Conservation (phyloP, 2,888 invertebrate genomes). For the Globia sparganii region DNA sequence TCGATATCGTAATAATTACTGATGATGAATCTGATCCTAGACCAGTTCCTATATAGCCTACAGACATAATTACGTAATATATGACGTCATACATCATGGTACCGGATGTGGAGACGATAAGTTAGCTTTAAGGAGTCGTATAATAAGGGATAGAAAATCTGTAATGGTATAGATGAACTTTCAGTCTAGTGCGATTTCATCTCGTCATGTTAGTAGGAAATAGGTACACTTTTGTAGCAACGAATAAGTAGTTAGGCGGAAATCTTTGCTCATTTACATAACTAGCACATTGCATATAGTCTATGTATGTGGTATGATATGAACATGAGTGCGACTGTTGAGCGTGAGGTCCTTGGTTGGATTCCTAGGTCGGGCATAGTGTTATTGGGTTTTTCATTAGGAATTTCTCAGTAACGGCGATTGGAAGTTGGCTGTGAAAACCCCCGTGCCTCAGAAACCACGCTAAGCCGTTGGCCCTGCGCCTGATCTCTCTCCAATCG, state of each 20-base stretch:
- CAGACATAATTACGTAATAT: constrained; percentile 41
- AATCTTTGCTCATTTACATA: background rate
- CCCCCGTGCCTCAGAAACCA: too few species aligned
- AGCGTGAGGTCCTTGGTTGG: too few species aligned
- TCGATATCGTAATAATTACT: constrained; percentile 19
- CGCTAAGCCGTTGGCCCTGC: too few species aligned
- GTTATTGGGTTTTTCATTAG: too few species aligned
- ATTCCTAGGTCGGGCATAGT: too few species aligned
- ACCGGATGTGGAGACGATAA: constrained; percentile 47
- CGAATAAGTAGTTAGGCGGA: constrained; percentile 2
- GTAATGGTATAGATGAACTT: constrained; percentile 29
- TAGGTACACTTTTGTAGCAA: background rate
- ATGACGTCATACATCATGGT: constrained; percentile 37
- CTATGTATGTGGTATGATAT: background rate
- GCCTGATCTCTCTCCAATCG: too few species aligned
- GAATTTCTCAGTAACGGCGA: too few species aligned
- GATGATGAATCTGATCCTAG: constrained; percentile 41
- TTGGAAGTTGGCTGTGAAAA: too few species aligned
- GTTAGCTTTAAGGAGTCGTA: constrained; percentile 17
- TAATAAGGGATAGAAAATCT: constrained; percentile 38
- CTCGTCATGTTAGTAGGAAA: constrained; percentile 21
- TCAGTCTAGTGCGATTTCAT: constrained; percentile 38
- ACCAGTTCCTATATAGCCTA: constrained; percentile 42
- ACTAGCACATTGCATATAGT: background rate
- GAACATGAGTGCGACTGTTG: too few species aligned